A percentile compares a stretch with the other conserved stretches of the same genome.
phyloP scores from a whole-genome alignment of 2,113 vertebrate genomes.

The Glareola pratincola region DNA sequence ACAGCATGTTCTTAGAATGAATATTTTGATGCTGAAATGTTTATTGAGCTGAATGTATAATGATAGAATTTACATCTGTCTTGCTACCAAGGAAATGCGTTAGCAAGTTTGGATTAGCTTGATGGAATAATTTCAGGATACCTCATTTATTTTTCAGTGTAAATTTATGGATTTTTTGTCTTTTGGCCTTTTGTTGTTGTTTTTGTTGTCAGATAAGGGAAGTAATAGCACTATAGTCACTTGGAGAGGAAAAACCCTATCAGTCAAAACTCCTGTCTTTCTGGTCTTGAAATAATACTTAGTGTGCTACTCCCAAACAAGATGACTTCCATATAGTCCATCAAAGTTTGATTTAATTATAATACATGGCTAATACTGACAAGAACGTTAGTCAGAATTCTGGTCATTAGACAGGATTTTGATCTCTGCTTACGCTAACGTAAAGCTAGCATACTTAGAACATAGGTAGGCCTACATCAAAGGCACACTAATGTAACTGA shows the following conservation, averaged over 20 bases:
- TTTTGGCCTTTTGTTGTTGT: not conserved
- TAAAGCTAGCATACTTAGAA: not conserved
- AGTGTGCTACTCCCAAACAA: not conserved
- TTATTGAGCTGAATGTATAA: not conserved
- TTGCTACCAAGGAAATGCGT: not conserved
- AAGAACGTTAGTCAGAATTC: not conserved
- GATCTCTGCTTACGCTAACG: not conserved
- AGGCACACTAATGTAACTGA: not conserved
- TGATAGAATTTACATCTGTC: not conserved
- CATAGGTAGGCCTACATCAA: not conserved
- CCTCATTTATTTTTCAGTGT: not conserved
- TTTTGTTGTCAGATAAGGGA: not conserved
- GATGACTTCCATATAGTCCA: not conserved
- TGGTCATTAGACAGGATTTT: not conserved
- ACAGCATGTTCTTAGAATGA: not conserved
- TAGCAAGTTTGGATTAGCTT: not conserved
- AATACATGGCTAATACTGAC: not conserved
- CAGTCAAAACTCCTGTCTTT: not conserved
- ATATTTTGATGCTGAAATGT: not conserved
- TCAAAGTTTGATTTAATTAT: not conserved
- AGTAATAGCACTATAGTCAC: not conserved
- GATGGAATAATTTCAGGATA: not conserved
- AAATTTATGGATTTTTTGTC: not conserved
- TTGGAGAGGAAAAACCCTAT: not conserved
- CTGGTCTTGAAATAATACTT: not conserved